Base-by-base conservation (phyloP, 1,140 invertebrate species). In the Wiebesia pumilae region DNA sequence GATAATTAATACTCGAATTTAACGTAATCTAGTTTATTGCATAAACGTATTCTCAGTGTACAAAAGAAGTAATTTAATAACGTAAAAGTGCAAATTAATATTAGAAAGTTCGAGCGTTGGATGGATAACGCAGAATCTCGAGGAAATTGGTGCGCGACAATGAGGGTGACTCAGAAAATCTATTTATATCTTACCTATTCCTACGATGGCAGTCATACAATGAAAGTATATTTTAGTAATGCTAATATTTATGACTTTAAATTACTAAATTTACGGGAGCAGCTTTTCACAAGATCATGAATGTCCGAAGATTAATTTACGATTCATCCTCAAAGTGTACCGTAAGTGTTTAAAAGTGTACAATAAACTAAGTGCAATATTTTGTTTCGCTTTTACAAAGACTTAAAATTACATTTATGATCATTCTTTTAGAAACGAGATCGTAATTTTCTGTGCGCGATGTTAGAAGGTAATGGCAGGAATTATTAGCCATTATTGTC, bases 241-340 rank as follows among this genome's bases (percentile, higher is more conserved):
- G 40, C 71, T 75, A 75, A 75, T 75, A 75, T 75, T 75, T 75
- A 75, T 40, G 71, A 43, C 71, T 75, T 75, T 43, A 43, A 75
- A 75, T 43, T 40, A 75, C 38, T 75, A 75, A 75, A 75, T 75
- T 43, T 27, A 43, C 71, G 43, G 40, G 35, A 75, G 71, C 27
- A 40, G 71, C 19, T 75, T 75, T 75, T 71, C 33, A 71, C 69
- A 38, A 71, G 69, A 71, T 71, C 35, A 38, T 71, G 33, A 71
- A 71, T 38, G 69, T 71, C 69, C 4, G 21, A 21, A 14, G 16
- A 71, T 71, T 75, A 75, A 75, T 75, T 43, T 75, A 75, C n/a
- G 21, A 43, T 75, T 75, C n/a, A 40, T 43, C 16, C 71, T 21
- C 7, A 43, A 43, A 43, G 58, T 27, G 3, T 62, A 62, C 24